phyloP scores from a whole-genome alignment of 2,888 invertebrate genomes.

The Drosophila mimetica region DNA sequence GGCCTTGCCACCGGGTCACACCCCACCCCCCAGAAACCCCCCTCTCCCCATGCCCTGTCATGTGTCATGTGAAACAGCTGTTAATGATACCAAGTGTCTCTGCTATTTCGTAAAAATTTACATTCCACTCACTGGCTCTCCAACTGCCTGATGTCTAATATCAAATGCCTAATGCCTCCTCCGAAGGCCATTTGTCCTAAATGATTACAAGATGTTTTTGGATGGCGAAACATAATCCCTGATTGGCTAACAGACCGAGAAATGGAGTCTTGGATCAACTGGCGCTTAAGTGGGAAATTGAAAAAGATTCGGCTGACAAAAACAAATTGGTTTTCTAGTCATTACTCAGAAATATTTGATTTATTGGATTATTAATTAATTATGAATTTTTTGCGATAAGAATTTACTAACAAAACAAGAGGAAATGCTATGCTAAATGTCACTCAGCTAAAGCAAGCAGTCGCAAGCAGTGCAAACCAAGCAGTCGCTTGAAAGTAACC shows the following conservation, averaged over 20 bases:
- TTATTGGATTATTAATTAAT: constrained; percentile 12
- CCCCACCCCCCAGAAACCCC: background rate
- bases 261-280: constrained; percentile 20
- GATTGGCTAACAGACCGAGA: constrained; percentile 38
- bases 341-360: constrained; percentile 14
- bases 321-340: constrained; percentile 16
- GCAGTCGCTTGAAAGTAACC: too few relatives aligned
- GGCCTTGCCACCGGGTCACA: constrained; percentile 43
- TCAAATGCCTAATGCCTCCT: constrained; percentile 1
- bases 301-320: constrained; percentile 14
- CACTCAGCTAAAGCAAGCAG: too few relatives aligned
- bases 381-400: too few relatives aligned
- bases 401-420: too few relatives aligned
- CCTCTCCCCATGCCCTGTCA: constrained; percentile 40
- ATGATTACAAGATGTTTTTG: constrained; percentile 44
- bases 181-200: constrained; percentile 43
- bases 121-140: constrained; percentile 24
- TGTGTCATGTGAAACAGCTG: constrained; percentile 72
- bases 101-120: constrained; percentile 49
- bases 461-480: too few relatives aligned
- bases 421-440: too few relatives aligned
- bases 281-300: constrained; percentile 36
- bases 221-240: constrained; percentile 34
- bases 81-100: constrained; percentile 68
- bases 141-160: background rate